phyloP scores from a whole-genome alignment of 2,888 invertebrate species.

The Lysandra bellargus region DNA sequence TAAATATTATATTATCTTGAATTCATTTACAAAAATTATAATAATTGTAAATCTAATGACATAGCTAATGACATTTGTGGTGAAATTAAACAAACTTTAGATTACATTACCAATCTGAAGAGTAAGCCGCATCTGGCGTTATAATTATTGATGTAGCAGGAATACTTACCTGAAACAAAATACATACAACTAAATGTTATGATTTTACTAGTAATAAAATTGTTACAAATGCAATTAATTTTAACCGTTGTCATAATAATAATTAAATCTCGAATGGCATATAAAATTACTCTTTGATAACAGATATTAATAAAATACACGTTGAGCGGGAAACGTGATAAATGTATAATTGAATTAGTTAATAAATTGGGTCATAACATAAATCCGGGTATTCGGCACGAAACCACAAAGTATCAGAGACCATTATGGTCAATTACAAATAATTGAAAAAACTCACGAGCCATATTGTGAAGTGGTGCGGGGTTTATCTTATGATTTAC shows the following conservation, averaged over 20 bases:
- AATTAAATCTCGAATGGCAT: not conserved
- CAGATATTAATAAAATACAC: constrained; percentile 42
- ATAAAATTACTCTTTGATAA: constrained; percentile 60
- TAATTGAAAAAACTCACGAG: constrained; percentile 78
- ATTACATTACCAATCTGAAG: constrained; percentile 2
- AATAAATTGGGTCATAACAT: constrained; percentile 23
- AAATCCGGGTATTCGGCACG: constrained; percentile 14
- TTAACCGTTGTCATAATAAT: not conserved
- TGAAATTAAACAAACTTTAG: not conserved
- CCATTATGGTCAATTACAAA: constrained; percentile 76
- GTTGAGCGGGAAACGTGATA: not conserved
- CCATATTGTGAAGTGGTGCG: constrained; percentile 70
- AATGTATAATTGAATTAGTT: constrained; percentile 5
- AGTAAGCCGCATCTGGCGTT: not conserved
- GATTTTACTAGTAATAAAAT: not conserved
- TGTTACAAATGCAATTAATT: not conserved
- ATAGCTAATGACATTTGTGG: not conserved
- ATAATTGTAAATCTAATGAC: not conserved
- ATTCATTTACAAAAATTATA: not conserved
- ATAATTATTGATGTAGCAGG: not conserved
- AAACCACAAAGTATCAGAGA: not conserved
- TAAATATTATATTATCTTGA: not conserved
- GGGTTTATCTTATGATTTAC: constrained; percentile 56
- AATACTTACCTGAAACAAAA: constrained; percentile 37
- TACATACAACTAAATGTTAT: constrained; percentile 42